Percentiles rank a stretch among this genome's conserved stretches.
phyloP scores from a whole-genome alignment of 2,888 invertebrate species.

The Halictus quadricinctus region DNA sequence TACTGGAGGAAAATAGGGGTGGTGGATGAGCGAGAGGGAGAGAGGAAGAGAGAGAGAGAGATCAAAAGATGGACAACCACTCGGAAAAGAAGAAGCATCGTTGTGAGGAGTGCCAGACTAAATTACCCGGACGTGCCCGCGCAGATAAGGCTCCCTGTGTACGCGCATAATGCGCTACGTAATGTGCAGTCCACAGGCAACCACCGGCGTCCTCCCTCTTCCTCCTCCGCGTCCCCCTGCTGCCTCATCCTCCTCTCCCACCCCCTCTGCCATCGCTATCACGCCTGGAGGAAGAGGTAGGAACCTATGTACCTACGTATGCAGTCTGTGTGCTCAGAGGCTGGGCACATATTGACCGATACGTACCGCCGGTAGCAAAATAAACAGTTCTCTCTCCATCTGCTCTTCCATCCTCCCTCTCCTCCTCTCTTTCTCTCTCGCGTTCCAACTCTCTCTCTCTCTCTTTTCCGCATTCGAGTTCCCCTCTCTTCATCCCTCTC shows the following conservation, averaged over 20 bases:
- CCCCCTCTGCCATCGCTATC: slow-evolving; percentile 47
- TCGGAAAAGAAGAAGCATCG: slow-evolving; percentile 55
- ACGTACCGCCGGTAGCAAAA: slow-evolving; percentile 79
- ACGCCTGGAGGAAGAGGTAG: slow-evolving; percentile 65
- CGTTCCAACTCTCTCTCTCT: not conserved
- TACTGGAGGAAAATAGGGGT: not conserved
- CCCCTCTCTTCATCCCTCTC: slow-evolving; percentile 14
- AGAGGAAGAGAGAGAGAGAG: slow-evolving; percentile 1
- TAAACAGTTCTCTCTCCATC: slow-evolving; percentile 75
- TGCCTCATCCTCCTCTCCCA: slow-evolving; percentile 10
- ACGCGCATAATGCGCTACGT: slow-evolving; percentile 77
- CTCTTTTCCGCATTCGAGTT: not conserved
- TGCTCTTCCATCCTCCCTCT: slow-evolving; percentile 40
- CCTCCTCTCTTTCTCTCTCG: not conserved
- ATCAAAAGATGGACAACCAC: slow-evolving; percentile 28
- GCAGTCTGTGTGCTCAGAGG: slow-evolving; percentile 76
- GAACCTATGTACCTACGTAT: slow-evolving; percentile 71
- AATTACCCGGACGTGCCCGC: slow-evolving; percentile 75
- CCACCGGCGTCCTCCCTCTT: slow-evolving; percentile 52
- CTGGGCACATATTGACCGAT: slow-evolving; percentile 80
- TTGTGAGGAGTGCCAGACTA: slow-evolving; percentile 69
- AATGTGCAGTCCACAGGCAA: slow-evolving; percentile 73
- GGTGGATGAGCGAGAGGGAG: not conserved
- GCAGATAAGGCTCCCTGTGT: slow-evolving; percentile 76
- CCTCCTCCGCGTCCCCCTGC: slow-evolving; percentile 39